A percentile compares a stretch with the other conserved stretches of the same genome.
phyloP scores from a whole-genome alignment of 2,797 vertebrate species.

The Hoplostethus mediterraneus region DNA sequence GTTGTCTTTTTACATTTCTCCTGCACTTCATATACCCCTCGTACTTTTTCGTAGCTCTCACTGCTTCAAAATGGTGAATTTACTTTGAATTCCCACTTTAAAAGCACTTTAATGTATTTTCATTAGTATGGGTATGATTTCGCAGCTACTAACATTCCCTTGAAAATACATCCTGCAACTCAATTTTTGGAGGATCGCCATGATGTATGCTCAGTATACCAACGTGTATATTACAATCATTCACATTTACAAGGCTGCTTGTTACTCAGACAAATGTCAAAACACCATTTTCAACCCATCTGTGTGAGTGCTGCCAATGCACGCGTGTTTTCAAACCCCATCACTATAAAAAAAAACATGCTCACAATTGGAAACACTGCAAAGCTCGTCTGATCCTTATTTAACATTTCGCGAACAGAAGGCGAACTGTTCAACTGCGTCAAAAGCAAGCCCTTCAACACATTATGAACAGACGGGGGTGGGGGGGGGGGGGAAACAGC shows the following conservation, averaged over 20 bases:
- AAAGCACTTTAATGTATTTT: neutral
- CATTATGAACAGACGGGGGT: constrained; percentile 43
- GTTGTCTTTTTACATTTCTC: neutral
- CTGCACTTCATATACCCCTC: neutral
- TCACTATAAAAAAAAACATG: constrained; percentile 11
- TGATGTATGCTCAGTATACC: neutral
- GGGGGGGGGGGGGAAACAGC: constrained; percentile 20
- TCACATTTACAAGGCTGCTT: neutral
- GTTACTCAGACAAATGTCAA: no score
- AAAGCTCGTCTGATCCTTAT: constrained; percentile 9
- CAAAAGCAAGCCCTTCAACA: constrained; percentile 27
- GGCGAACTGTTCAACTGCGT: constrained; percentile 26
- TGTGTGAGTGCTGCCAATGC: no score
- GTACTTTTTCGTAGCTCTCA: neutral
- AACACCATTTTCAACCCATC: neutral
- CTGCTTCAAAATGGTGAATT: neutral
- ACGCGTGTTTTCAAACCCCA: neutral
- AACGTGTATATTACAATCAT: neutral
- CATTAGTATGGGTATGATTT: neutral
- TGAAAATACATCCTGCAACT: neutral
- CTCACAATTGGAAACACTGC: neutral
- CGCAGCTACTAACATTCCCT: neutral
- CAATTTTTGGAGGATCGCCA: neutral
- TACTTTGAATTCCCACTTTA: neutral
- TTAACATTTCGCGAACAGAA: constrained; percentile 25